phyloP scores from a whole-genome alignment of 2,113 vertebrate genomes.

The Enhydra lutris region DNA sequence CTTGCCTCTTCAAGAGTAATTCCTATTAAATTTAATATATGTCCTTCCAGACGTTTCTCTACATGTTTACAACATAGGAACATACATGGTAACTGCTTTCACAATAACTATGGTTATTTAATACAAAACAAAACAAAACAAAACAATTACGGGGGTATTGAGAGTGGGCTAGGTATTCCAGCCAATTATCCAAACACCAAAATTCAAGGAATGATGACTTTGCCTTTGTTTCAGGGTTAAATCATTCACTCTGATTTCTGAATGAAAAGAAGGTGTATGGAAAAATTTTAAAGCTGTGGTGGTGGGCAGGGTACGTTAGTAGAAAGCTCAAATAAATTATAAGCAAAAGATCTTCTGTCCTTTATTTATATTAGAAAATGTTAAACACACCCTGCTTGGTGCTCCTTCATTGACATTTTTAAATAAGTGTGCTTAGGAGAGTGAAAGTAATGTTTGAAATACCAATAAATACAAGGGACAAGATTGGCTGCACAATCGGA shows the following conservation, averaged over 20 bases:
- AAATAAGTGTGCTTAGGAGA: background rate
- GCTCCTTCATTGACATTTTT: background rate
- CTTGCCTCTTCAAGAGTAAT: background rate
- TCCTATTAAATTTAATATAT: background rate
- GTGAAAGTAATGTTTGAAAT: background rate
- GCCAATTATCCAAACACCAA: background rate
- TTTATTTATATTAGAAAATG: background rate
- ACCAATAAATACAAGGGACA: background rate
- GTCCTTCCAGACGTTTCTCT: background rate
- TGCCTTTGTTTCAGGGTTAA: background rate
- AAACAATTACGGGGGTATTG: background rate
- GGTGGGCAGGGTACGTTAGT: background rate
- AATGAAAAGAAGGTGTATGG: background rate
- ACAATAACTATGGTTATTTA: background rate
- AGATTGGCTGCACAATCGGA: accelerated
- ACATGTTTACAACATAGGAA: background rate
- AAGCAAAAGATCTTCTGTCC: background rate
- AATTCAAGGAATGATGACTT: background rate
- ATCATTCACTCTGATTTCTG: background rate
- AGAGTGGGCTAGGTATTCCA: background rate
- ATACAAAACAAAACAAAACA: background rate
- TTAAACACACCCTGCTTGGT: too few relatives aligned
- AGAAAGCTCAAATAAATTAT: background rate
- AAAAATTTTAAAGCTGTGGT: background rate
- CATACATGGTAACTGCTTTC: background rate